Evolutionary conservation across 2,888 invertebrate species (phyloP).

Genomic region (Caenorhabditis virilis): DNA sequence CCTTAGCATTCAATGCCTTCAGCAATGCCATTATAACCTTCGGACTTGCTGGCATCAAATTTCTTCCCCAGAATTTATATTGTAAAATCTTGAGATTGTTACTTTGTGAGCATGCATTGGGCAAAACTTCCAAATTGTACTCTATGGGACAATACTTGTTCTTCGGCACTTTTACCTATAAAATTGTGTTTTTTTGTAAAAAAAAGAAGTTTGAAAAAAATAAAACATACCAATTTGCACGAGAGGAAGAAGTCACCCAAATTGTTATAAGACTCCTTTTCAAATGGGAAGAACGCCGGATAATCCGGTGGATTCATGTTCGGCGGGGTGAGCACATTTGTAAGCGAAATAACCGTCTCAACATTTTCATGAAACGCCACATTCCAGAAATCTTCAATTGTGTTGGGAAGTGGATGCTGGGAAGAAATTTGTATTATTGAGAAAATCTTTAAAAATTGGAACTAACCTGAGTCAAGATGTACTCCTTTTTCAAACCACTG

Average conservation of each 20-base stretch:
- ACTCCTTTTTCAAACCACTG: not conserved
- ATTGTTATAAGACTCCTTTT: not conserved
- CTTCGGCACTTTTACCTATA: not conserved
- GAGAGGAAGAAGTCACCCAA: not conserved
- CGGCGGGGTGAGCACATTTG: not conserved
- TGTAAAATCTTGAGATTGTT: not conserved
- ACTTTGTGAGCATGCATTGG: not conserved
- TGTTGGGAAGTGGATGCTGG: not conserved
- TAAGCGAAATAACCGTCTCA: not conserved
- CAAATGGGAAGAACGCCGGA: not conserved
- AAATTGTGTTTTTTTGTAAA: too few species aligned
- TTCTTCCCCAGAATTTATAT: not conserved
- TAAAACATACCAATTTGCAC: not conserved
- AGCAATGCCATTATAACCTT: not conserved
- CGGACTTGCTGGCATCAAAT: not conserved
- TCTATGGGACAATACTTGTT: not conserved
- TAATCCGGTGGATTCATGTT: not conserved
- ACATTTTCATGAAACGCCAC: not conserved
- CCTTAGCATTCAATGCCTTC: not conserved
- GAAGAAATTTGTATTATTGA: not conserved
- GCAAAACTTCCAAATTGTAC: not conserved
- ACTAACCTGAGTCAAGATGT: not conserved
- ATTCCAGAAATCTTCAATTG: not conserved
- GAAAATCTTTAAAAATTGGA: not conserved
- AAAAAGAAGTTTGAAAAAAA: too few species aligned